Evolutionary conservation across 2,888 invertebrate species (phyloP).

Genomic region (Rhopalosiphum nymphaeae): DNA sequence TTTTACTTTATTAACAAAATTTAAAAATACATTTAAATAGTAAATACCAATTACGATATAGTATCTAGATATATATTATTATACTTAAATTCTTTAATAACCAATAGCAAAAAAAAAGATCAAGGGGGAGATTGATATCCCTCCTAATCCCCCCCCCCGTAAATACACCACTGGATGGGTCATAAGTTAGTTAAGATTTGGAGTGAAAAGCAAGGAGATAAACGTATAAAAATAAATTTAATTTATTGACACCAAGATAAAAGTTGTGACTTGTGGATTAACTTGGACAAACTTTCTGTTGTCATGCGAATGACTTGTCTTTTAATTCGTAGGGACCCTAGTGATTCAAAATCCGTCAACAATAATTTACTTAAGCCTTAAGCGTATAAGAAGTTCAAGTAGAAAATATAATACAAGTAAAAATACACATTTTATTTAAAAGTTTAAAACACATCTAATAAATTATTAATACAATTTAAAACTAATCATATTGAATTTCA

Average conservation of each 20-base stretch:
- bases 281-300: constrained; percentile 50
- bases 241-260: constrained; percentile 55
- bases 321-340: constrained; percentile 48
- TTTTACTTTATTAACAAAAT: too few species aligned
- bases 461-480: neutral
- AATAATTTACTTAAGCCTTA: constrained; percentile 51
- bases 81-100: too few species aligned
- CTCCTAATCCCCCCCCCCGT: too few species aligned
- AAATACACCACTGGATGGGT: too few species aligned
- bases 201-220: neutral
- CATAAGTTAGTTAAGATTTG: neutral
- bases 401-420: neutral
- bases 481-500: neutral
- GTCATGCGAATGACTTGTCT: constrained; percentile 24
- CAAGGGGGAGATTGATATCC: too few species aligned
- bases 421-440: constrained; percentile 8
- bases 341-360: constrained; percentile 42
- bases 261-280: constrained; percentile 53
- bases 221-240: constrained; percentile 48
- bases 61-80: too few species aligned
- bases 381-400: constrained; percentile 30
- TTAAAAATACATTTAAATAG: too few species aligned
- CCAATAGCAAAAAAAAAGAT: too few species aligned
- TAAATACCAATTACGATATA: too few species aligned
- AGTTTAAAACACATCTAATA: neutral